phyloP scores from a whole-genome alignment of 1,140 invertebrate species.

The Drosophila pachea region DNA sequence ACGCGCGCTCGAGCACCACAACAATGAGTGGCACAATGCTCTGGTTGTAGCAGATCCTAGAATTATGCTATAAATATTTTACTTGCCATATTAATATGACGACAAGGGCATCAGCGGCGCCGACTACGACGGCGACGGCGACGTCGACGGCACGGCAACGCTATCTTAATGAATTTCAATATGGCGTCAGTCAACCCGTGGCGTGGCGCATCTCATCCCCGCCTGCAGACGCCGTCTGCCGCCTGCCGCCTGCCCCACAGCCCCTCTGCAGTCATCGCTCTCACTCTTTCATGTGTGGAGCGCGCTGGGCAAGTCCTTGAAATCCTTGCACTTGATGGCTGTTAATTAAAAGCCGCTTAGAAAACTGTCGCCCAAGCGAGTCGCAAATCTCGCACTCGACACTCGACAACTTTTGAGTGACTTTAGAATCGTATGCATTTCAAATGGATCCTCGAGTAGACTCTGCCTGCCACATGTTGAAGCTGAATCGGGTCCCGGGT shows the following conservation, averaged over 20 bases:
- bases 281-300: slow-evolving; percentile 24
- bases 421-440: slow-evolving; percentile 14
- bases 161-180: slow-evolving; percentile 76
- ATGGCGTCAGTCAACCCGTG: slow-evolving; percentile 56
- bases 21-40: slow-evolving; percentile 72
- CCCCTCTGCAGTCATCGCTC: not conserved
- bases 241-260: no score
- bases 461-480: slow-evolving; percentile 17
- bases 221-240: not conserved
- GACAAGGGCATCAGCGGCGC: slow-evolving; percentile 20
- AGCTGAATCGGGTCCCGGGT: not conserved
- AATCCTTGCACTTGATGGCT: slow-evolving; percentile 74
- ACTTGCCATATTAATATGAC: slow-evolving; percentile 74
- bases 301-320: slow-evolving; percentile 52
- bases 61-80: slow-evolving; percentile 77
- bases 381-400: not conserved
- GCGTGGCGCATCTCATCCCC: not conserved
- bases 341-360: slow-evolving; percentile 76
- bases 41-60: slow-evolving; percentile 65
- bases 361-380: slow-evolving; percentile 52
- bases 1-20: slow-evolving; percentile 57
- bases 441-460: slow-evolving; percentile 38
- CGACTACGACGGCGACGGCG: no score
- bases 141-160: not conserved
- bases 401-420: slow-evolving; percentile 6